Base-by-base conservation (phyloP, 2,113 vertebrate species). In the Burhinus oedicnemus region DNA sequence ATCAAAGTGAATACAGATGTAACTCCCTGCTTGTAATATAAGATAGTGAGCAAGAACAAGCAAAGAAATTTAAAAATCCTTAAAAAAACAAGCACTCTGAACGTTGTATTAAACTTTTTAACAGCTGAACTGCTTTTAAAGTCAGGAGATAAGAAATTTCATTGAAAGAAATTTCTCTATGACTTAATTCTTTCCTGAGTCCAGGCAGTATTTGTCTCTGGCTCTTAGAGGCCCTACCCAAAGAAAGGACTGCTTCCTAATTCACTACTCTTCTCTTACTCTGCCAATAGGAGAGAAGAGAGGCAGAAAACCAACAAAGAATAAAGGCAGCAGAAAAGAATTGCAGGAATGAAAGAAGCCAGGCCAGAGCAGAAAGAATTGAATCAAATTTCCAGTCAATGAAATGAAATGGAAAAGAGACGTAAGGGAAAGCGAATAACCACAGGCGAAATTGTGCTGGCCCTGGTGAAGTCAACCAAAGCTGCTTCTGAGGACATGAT, bases 401-500 rank as follows among this genome's bases (percentile, higher is more conserved):
- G 70, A 93, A 97, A 92, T 44, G 27, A 94, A 91, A 89, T 92
- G 58, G 92, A 87, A 93, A 89, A 18, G 16, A 82, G 17, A 42
- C 4, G 5, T 60, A 65, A 71, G 40, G 54, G 93, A 94, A 94
- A 94, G 74, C 62, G 89, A 81, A 91, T 78, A 96, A 97, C 91
- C 58, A 91, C 66, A 42, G 87, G 84, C 4, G 2, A 95, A 94
- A 96, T 80, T 65, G 54, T 74, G 78, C 78, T 95, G 74, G 81
- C 81, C 44, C 70, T 83, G 68, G 74, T 95, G 95, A 97, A 95
- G 87, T 91, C 94, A 95, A 85, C 62, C 70, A 87, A 76, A 83
- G 54, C 65, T 89, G 34, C 75, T 80, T 82, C 91, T 87, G 66
- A 91, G 81, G 91, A 91, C 25, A n/a, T 77, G 95, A 95, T 65